Conservation (phyloP, 64 coral and sea anemone genomes). For the Orbicella faveolata region DNA sequence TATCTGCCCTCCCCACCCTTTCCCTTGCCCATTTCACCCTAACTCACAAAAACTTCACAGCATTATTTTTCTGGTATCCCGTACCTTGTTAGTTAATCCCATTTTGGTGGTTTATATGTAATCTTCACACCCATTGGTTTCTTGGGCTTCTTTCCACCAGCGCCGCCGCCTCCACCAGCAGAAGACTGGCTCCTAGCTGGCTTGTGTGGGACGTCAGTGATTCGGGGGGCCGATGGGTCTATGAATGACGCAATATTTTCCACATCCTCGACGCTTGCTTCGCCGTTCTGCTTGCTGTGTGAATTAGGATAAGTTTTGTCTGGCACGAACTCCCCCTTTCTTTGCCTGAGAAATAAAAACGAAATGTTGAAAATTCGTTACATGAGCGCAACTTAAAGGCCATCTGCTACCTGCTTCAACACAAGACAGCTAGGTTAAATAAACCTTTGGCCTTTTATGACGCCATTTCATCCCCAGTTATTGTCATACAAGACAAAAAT, state of each 20-base stretch:
- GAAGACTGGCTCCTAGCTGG: constrained; percentile 9
- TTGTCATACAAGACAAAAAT: too few relatives aligned
- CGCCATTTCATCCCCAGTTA: too few relatives aligned
- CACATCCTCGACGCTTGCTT: constrained; percentile 42
- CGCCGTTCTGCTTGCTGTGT: constrained; percentile 41
- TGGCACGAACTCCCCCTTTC: constrained; percentile 91
- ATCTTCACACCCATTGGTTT: constrained; percentile 92
- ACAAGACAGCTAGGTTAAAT: too few relatives aligned
- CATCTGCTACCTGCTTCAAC: neutral
- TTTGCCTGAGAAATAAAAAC: constrained; percentile 37
- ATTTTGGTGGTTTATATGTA: constrained; percentile 92
- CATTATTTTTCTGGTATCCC: neutral
- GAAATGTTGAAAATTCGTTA: neutral
- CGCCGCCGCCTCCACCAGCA: constrained; percentile 16
- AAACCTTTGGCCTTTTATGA: too few relatives aligned
- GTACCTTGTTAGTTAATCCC: constrained; percentile 56
- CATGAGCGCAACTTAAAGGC: neutral
- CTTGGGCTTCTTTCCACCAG: constrained; percentile 61
- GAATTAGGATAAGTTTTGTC: constrained; percentile 63
- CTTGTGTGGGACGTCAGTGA: constrained; percentile 90
- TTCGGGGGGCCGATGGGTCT: constrained; percentile 77
- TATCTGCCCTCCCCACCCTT: too few relatives aligned
- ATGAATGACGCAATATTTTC: constrained; percentile 78
- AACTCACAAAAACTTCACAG: too few relatives aligned
- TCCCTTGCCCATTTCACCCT: too few relatives aligned